Percentiles rank a stretch among this genome's conserved stretches.
Conservation (phyloP, 2,888 invertebrate genomes). For the Amphiduros pacificus region DNA sequence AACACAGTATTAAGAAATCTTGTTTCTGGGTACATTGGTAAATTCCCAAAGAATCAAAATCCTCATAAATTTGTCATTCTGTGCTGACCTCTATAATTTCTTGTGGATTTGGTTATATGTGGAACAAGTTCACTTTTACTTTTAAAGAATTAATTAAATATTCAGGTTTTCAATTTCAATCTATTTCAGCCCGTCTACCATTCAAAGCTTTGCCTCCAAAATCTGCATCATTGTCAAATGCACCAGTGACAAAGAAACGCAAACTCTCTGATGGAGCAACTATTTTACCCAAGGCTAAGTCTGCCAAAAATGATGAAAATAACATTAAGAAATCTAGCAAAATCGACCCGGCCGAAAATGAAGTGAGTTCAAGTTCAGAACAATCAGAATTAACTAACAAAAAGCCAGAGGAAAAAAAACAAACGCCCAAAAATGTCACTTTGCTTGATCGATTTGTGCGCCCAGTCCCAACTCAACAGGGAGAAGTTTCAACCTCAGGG, state of each 20-base stretch:
- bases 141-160: too few relatives aligned
- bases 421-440: constrained; percentile 4
- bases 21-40: too few relatives aligned
- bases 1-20: too few relatives aligned
- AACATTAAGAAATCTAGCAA: constrained; percentile 4
- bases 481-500: constrained; percentile 41
- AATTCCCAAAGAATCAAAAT: too few relatives aligned
- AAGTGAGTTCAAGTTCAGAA: constrained; percentile 31
- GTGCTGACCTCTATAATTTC: too few relatives aligned
- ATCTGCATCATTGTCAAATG: constrained; percentile 2
- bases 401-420: background rate
- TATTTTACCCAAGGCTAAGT: constrained; percentile 20
- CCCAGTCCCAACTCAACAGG: constrained; percentile 26
- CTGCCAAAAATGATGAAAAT: constrained; percentile 5
- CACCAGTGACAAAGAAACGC: constrained; percentile 27
- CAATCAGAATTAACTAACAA: background rate
- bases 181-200: constrained; percentile 28
- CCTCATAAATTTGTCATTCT: too few relatives aligned
- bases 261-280: constrained; percentile 28
- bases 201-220: constrained; percentile 29
- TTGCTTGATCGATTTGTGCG: constrained; percentile 37
- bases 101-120: too few relatives aligned
- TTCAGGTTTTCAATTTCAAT: too few relatives aligned
- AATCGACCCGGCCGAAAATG: constrained; percentile 24
- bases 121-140: too few relatives aligned